A percentile compares a stretch with the other conserved stretches of the same genome.
Evolutionary conservation across 2,113 vertebrate species (phyloP).

Genomic region (Pitta sordida): DNA sequence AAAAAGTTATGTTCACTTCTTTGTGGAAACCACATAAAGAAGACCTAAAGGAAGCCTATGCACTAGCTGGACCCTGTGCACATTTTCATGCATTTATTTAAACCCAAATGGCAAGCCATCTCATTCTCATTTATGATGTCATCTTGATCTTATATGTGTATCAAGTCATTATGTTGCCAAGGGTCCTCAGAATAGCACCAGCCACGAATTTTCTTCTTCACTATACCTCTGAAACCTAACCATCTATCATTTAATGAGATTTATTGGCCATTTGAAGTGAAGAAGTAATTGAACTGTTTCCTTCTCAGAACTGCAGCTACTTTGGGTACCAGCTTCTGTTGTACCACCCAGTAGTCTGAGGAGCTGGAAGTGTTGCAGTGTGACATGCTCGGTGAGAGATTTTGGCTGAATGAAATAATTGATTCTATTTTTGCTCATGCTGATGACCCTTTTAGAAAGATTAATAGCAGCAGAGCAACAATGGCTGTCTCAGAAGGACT

Average conservation of each 20-base stretch:
- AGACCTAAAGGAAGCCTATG: background rate
- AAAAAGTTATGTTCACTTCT: background rate
- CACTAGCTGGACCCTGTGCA: background rate
- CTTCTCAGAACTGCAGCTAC: background rate
- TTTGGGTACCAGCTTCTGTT: fast-evolving
- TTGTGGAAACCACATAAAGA: background rate
- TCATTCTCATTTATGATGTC: background rate
- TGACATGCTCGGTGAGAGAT: background rate
- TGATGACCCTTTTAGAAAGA: background rate
- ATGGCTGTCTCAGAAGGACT: background rate
- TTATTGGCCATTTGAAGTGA: background rate
- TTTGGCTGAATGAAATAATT: background rate
- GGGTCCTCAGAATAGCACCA: background rate
- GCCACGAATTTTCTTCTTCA: background rate
- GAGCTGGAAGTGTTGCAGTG: background rate
- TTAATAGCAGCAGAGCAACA: background rate
- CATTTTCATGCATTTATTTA: background rate
- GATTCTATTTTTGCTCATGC: background rate
- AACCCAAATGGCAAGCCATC: background rate
- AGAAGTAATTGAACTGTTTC: background rate
- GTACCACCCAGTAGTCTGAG: background rate
- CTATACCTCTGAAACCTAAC: background rate
- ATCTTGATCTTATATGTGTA: background rate
- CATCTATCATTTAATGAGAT: background rate
- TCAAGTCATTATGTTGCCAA: background rate